Conservation (phyloP, 2,113 vertebrate species). For the Seriola rivoliana region DNA sequence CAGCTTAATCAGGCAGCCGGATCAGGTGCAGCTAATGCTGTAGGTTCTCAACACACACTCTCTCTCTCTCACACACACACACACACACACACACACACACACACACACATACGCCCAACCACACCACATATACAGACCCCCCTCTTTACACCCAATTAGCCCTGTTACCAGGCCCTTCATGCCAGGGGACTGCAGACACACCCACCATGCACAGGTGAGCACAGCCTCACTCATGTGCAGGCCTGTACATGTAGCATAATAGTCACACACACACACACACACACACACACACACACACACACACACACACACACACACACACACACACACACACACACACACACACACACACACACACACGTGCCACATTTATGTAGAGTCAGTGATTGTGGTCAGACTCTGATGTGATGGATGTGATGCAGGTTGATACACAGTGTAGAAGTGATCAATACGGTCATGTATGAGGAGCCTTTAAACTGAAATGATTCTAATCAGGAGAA, state of each 20-base stretch:
- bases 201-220: constrained; percentile 82
- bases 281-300: too few relatives aligned
- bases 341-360: constrained; percentile 19
- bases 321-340: constrained; percentile 7
- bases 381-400: too few relatives aligned
- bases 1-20: constrained; percentile 93
- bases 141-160: constrained; percentile 98
- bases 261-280: neutral
- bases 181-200: constrained; percentile 89
- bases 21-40: constrained; percentile 94
- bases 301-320: constrained; percentile 18
- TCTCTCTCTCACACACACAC: constrained; percentile 35
- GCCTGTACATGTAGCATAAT: constrained; percentile 52
- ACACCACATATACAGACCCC: constrained; percentile 35
- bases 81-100: constrained; percentile 56
- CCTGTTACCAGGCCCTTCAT: constrained; percentile 84
- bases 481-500: too few relatives aligned
- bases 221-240: constrained; percentile 44
- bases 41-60: constrained; percentile 80
- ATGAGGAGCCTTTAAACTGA: too few relatives aligned
- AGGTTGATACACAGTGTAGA: too few relatives aligned
- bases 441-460: too few relatives aligned
- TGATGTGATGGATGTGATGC: too few relatives aligned
- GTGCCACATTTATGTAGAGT: too few relatives aligned
- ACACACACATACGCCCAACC: neutral